Evolutionary conservation across 2,113 vertebrate species (phyloP).

Genomic region (Tychaedon coryphoeus): DNA sequence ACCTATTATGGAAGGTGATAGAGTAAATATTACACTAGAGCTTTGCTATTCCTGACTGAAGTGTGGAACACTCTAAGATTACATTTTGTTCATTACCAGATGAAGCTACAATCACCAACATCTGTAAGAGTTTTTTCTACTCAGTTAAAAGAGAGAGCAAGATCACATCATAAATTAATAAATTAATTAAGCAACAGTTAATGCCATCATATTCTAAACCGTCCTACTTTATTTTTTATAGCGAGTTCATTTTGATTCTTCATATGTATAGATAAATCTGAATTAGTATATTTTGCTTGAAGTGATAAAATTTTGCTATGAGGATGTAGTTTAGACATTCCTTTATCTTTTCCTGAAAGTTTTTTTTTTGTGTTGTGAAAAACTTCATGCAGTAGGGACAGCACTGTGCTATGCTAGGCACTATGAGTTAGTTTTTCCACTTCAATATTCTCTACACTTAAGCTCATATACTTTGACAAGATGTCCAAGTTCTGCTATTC

Average conservation of each 20-base stretch:
- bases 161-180: not conserved
- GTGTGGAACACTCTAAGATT: not conserved
- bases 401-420: not conserved
- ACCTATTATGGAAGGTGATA: not conserved
- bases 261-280: not conserved
- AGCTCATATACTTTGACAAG: not conserved
- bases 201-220: not conserved
- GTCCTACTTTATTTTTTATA: not conserved
- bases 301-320: not conserved
- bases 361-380: not conserved
- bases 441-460: not conserved
- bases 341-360: not conserved
- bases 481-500: not conserved
- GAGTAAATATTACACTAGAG: not conserved
- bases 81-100: not conserved
- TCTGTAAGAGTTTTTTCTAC: not conserved
- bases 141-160: not conserved
- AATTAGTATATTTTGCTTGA: not conserved
- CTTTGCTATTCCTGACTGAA: not conserved
- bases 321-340: rapidly evolving
- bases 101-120: not conserved
- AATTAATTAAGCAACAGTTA: not conserved
- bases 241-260: not conserved
- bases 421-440: not conserved
- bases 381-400: not conserved